Base-by-base conservation (phyloP, 1,140 invertebrate species). In the Leptonema lineaticorne region DNA sequence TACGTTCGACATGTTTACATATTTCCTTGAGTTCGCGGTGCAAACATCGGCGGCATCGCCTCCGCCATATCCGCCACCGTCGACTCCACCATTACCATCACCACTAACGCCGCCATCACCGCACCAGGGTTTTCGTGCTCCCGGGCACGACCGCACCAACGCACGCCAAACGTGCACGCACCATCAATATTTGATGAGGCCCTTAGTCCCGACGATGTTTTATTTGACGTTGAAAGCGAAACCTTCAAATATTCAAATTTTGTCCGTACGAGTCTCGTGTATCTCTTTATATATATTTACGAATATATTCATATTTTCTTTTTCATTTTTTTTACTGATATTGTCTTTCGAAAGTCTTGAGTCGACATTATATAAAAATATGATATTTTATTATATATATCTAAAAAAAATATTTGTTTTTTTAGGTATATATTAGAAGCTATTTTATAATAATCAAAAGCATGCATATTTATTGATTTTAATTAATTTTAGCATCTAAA, bases 1-100 rank as follows among this genome's bases (percentile, higher is more conserved):
- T 72, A 72, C 71, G 71, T 72, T 72, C 71, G 71, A 72, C 71
- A 72, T 72, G 71, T 72, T 72, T 72, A 72, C 71, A 72, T 72
- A 72, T 72, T 72, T 72, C 71, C 64, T 69, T 65, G n/a, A 59
- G 71, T 67, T 69, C 64, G 30, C 45, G 41, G 37, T 45, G 37
- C 37, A 14, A 45, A 14, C 5, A 33, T n/a, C n/a, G n/a, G n/a
- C n/a, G n/a, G n/a, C n/a, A n/a, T n/a, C n/a, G n/a, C n/a, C 69
- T 59, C 63, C 45, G 24, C 64, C 28, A n/a, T 24, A 22, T 53
- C 65, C 30, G 7, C 20, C 30, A 28, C 2, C 26, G 29, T 53
- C 11, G 7, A 16, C 62, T 6, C 29, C 26, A 9, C 16, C 26
- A 18, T n/a, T 22, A n/a, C 45, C 45, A n/a, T 16, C 16, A 6